Conservation (phyloP, 2,113 vertebrate genomes). For the Otolemur garnettii region DNA sequence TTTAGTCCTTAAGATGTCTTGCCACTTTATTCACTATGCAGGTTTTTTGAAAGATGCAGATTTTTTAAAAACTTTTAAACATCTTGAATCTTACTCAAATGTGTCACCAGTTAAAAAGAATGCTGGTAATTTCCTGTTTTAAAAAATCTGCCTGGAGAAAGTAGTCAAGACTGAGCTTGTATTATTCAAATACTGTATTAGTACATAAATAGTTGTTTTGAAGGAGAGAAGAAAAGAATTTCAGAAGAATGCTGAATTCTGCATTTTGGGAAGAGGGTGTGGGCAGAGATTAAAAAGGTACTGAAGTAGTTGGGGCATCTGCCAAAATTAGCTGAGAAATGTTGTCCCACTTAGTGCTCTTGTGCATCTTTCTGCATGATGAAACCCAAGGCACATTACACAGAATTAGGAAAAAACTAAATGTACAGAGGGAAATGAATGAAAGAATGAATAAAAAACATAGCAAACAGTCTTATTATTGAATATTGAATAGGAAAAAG, state of each 20-base stretch:
- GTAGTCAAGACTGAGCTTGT: slow-evolving; percentile 77
- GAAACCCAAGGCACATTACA: slow-evolving; percentile 26
- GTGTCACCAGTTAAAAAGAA: slow-evolving; percentile 76
- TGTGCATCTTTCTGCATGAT: not conserved
- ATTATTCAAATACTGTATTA: slow-evolving; percentile 78
- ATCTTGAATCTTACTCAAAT: slow-evolving; percentile 71
- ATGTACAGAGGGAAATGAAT: not conserved
- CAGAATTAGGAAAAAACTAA: not conserved
- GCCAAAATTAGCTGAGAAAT: slow-evolving; percentile 30
- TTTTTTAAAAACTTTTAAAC: slow-evolving; percentile 65
- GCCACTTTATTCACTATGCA: slow-evolving; percentile 6
- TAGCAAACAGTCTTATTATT: not conserved
- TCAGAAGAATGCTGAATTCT: slow-evolving; percentile 66
- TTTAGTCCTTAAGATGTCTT: slow-evolving; percentile 43
- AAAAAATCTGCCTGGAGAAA: slow-evolving; percentile 79
- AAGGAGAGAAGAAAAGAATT: slow-evolving; percentile 74
- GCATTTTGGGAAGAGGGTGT: not conserved
- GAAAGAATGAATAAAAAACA: not conserved
- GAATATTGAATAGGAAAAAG: slow-evolving; percentile 10
- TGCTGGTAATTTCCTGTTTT: slow-evolving; percentile 73
- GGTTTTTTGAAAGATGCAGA: not conserved
- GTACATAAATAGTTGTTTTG: slow-evolving; percentile 76
- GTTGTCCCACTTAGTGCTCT: not conserved
- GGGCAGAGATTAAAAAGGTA: slow-evolving; percentile 13
- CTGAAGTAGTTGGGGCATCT: not conserved